phyloP scores from a whole-genome alignment of 2,113 vertebrate species.

The Vulpes vulpes region DNA sequence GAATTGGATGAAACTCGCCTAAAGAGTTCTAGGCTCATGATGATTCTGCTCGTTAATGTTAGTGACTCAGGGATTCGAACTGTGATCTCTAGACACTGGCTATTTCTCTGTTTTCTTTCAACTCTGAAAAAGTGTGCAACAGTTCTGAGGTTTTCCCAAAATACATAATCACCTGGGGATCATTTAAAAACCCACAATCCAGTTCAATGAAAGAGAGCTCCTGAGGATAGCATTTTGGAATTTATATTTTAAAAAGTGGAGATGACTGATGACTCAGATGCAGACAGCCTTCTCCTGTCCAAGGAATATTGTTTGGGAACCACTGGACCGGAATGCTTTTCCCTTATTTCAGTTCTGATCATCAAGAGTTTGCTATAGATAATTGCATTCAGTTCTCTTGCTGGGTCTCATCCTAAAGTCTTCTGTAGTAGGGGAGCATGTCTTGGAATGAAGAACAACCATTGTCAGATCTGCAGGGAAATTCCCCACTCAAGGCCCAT shows the following conservation, averaged over 20 bases:
- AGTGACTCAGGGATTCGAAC: background rate
- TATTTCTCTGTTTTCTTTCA: constrained; percentile 9
- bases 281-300: background rate
- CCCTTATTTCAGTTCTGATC: background rate
- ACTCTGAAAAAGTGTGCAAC: background rate
- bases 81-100: background rate
- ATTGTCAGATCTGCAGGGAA: too few relatives aligned
- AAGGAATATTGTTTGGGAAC: background rate
- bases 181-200: background rate
- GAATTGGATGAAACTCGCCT: background rate
- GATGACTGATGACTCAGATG: background rate
- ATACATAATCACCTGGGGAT: background rate
- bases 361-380: background rate
- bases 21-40: background rate
- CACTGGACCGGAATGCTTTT: background rate
- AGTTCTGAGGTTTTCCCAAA: background rate
- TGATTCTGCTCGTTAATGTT: background rate
- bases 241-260: background rate
- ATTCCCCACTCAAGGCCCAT: background rate
- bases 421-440: too few relatives aligned
- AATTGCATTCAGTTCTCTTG: background rate
- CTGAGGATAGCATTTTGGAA: background rate
- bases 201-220: background rate
- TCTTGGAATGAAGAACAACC: background rate
- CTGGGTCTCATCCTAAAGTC: background rate